Evolutionary conservation across 2,797 vertebrate genomes (phyloP).

Genomic region (Gymnothorax reevesii): DNA sequence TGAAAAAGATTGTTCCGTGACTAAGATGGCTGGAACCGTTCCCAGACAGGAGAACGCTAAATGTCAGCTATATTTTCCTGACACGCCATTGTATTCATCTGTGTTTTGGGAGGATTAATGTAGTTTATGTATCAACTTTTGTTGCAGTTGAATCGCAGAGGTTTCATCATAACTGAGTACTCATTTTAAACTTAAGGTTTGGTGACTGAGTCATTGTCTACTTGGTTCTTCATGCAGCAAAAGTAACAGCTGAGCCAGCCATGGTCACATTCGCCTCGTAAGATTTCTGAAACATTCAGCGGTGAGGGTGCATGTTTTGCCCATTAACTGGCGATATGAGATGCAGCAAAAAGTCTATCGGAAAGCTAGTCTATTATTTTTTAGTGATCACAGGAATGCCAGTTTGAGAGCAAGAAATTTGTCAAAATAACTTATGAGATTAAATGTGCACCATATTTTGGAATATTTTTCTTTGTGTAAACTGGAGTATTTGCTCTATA

Average conservation of each 20-base stretch:
- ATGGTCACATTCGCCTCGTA: slow-evolving; percentile 18
- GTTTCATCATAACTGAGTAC: not conserved
- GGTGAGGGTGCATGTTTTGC: not conserved
- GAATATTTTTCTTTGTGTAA: not conserved
- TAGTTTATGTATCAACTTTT: not conserved
- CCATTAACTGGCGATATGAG: not conserved
- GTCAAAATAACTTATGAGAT: not conserved
- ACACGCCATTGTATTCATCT: not conserved
- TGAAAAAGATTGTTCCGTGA: not conserved
- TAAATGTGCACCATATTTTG: not conserved
- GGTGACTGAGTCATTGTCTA: not conserved
- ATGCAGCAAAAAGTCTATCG: not conserved
- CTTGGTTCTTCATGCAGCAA: not conserved
- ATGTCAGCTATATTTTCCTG: not conserved
- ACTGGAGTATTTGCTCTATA: not conserved
- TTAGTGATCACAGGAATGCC: not conserved
- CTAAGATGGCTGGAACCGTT: not conserved
- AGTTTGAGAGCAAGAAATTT: not conserved
- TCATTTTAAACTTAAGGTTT: slow-evolving; percentile 1
- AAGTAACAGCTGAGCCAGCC: not conserved
- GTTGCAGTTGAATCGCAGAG: not conserved
- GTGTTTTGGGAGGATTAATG: slow-evolving; percentile 7
- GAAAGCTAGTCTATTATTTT: not conserved
- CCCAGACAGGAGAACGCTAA: not conserved
- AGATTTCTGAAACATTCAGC: not conserved